phyloP scores from a whole-genome alignment of 2,797 vertebrate genomes.

The Echeneis naucrates region DNA sequence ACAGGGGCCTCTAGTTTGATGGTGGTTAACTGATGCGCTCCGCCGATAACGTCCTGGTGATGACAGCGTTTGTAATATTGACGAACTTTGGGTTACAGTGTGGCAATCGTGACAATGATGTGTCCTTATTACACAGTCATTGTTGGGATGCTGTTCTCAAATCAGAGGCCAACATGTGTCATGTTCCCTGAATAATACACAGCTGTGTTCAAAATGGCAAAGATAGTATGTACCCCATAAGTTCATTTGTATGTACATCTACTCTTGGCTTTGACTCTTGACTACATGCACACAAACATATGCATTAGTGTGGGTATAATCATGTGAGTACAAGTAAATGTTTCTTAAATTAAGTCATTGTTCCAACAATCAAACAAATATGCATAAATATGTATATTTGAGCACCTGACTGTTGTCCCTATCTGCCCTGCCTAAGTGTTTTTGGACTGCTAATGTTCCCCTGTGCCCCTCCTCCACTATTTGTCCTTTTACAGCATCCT shows the following conservation, averaged over 20 bases:
- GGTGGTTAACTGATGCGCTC: not conserved
- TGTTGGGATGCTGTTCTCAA: constrained; percentile 6
- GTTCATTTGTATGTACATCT: not conserved
- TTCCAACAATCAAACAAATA: constrained; percentile 73
- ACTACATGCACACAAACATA: constrained; percentile 41
- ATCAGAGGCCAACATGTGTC: constrained; percentile 29
- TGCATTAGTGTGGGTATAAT: constrained; percentile 28
- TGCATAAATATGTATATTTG: constrained; percentile 77
- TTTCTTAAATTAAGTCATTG: constrained; percentile 34
- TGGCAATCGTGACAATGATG: not conserved
- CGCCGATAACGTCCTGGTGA: not conserved
- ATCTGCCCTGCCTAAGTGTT: constrained; percentile 39
- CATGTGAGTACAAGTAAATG: constrained; percentile 31
- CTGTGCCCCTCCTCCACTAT: constrained; percentile 16
- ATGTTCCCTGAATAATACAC: not conserved
- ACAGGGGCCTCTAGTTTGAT: constrained; percentile 31
- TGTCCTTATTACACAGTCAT: not conserved
- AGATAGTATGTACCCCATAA: not conserved
- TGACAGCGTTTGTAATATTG: too few species aligned
- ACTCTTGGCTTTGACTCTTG: constrained; percentile 11
- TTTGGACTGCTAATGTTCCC: constrained; percentile 19
- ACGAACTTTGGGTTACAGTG: too few species aligned
- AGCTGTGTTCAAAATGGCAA: constrained; percentile 12
- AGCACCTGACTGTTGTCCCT: constrained; percentile 32
- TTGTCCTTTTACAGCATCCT: constrained; percentile 25